phyloP scores from a whole-genome alignment of 2,113 vertebrate species.

The Alouatta palliata region DNA sequence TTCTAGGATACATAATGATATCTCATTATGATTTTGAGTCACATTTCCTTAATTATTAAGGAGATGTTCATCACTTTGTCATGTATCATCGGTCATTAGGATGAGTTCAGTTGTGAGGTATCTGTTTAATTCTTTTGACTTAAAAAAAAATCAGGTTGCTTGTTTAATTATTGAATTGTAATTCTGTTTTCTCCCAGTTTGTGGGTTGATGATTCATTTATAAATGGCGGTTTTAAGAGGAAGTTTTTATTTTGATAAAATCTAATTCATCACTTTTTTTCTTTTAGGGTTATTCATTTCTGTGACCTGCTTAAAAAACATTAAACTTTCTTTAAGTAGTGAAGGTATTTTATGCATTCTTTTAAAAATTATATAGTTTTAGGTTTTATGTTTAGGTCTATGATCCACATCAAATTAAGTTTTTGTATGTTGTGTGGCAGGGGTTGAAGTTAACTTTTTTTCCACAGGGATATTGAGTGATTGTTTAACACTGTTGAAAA shows the following conservation, averaged over 20 bases:
- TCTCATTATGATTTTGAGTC: background rate
- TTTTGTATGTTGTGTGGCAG: background rate
- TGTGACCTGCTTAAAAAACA: background rate
- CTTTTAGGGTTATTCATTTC: background rate
- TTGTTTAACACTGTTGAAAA: background rate
- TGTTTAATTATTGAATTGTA: background rate
- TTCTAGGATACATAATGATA: background rate
- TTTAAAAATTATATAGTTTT: background rate
- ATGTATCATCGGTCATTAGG: background rate
- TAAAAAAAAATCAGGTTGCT: background rate
- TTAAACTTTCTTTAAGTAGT: background rate
- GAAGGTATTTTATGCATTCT: background rate
- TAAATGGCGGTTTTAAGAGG: background rate
- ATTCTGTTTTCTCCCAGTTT: background rate
- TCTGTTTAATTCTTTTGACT: background rate
- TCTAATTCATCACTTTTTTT: background rate
- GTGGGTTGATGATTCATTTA: background rate
- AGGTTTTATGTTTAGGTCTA: background rate
- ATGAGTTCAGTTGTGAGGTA: background rate
- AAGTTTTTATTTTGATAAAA: background rate
- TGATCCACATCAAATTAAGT: background rate
- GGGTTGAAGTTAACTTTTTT: background rate
- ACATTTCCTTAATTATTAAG: background rate
- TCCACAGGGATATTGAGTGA: background rate
- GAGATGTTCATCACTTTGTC: background rate